phyloP scores from a whole-genome alignment of 2,113 vertebrate species.

The Myanophis thanlyinensis region DNA sequence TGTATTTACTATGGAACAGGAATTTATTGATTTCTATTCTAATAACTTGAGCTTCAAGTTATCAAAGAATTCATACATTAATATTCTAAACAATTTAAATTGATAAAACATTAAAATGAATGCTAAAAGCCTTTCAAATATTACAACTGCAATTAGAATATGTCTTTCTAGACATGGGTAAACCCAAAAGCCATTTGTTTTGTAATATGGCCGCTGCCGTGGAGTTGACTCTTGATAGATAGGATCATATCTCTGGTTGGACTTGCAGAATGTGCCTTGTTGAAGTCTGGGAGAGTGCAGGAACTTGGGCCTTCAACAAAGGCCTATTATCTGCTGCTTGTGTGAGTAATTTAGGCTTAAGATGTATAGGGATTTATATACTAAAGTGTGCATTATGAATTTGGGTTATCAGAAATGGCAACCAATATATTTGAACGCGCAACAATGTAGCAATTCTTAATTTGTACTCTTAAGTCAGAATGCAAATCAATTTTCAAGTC shows the following conservation, averaged over 20 bases:
- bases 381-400: background rate
- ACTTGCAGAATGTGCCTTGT: background rate
- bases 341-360: background rate
- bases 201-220: background rate
- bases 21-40: background rate
- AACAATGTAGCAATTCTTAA: background rate
- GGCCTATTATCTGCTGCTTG: background rate
- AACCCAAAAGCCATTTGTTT: background rate
- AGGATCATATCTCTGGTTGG: background rate
- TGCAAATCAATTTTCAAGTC: background rate
- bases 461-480: background rate
- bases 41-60: background rate
- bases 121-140: background rate
- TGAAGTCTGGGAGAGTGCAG: background rate
- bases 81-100: background rate
- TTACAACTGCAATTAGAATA: background rate
- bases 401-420: background rate
- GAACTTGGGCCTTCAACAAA: background rate
- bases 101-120: background rate
- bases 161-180: background rate
- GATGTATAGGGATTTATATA: background rate
- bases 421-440: background rate
- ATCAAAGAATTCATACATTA: background rate
- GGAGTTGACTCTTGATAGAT: background rate
- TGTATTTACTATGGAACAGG: too few species aligned